Percentiles rank a stretch among this genome's conserved stretches.
Conservation (phyloP, 2,797 vertebrate genomes). For the Decapterus maruadsi region DNA sequence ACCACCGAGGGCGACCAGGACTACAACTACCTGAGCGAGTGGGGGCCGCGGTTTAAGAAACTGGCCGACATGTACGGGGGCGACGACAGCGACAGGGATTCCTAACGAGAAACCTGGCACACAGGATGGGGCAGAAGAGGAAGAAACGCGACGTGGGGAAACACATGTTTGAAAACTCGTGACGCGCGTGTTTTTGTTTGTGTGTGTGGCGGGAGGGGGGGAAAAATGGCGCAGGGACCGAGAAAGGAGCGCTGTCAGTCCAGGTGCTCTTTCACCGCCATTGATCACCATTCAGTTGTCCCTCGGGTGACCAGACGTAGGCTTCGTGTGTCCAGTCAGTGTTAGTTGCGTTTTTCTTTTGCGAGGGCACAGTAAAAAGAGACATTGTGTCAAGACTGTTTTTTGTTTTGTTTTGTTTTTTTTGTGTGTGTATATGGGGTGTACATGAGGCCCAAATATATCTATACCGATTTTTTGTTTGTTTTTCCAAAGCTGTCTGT, state of each 20-base stretch:
- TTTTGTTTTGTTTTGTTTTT: slow-evolving; percentile 20
- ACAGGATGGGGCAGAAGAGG: slow-evolving; percentile 5
- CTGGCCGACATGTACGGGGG: slow-evolving; percentile 95
- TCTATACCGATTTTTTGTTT: slow-evolving; percentile 57
- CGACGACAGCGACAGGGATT: slow-evolving; percentile 93
- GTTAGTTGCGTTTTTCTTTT: slow-evolving; percentile 72
- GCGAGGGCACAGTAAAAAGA: slow-evolving; percentile 61
- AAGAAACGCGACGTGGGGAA: not conserved
- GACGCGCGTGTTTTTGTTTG: slow-evolving; percentile 22
- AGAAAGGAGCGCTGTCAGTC: slow-evolving; percentile 39
- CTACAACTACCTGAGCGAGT: slow-evolving; percentile 97
- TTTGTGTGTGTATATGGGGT: slow-evolving; percentile 64
- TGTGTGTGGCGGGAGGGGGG: slow-evolving; percentile 8
- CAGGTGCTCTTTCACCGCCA: slow-evolving; percentile 66
- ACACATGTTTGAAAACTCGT: slow-evolving; percentile 30
- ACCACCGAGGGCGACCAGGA: slow-evolving; percentile 93
- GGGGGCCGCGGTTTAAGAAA: slow-evolving; percentile 96
- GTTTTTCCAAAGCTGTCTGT: slow-evolving; percentile 73
- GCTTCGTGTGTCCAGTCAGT: slow-evolving; percentile 80
- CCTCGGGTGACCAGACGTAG: slow-evolving; percentile 69
- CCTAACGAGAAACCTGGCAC: slow-evolving; percentile 81
- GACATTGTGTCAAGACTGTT: slow-evolving; percentile 55
- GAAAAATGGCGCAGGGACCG: slow-evolving; percentile 33
- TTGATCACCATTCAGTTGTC: slow-evolving; percentile 48
- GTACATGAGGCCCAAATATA: slow-evolving; percentile 68